Evolutionary conservation across 2,888 invertebrate species (phyloP), one percentile per base, ranked within the genome.

Genomic region (Diarsia rubi): DNA sequence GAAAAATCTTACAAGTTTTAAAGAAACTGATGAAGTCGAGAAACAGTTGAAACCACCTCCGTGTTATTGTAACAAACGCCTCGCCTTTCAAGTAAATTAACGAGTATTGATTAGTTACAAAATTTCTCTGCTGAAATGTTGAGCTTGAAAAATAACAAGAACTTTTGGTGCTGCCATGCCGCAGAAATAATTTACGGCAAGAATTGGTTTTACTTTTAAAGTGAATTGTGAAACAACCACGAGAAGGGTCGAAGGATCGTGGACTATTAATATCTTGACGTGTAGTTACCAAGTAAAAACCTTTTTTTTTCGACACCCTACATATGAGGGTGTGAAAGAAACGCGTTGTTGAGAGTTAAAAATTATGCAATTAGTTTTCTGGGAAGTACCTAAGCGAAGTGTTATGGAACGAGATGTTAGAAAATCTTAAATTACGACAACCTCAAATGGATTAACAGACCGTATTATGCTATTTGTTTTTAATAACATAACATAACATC

Each of bases 101-200:
- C 69, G 57, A 74, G 68, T 81, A 85, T 83, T 73, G 83, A 85
- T 84, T 69, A 45, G 24, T 72, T 64, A 49, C 72, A 49, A 82
- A 71, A 73, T 66, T 75, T 52, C n/a, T 24, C n/a, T 72, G 68
- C 19, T 31, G 64, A 59, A 70, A 57, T 68, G 16, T 62, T 37
- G 12, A 52, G 73, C 37, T 21, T 69, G 60, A 71, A 82, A 84
- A 81, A 75, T 75, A 71, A 71, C 45, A 67, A 66, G 60, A 49
- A 64, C 37, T 70, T 72, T 70, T 52, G 54, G 42, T 82, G 52
- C 65, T 82, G 37, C 80, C 49, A 67, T 60, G 31, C 49, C 31
- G 69, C 75, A 67, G 57, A 37, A 65, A 74, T 70, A 73, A 52
- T 57, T 69, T 49, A 59, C 19, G 45, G 19, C 54, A 60, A 62